Conservation (phyloP, 30 jellyfish, hydroid and myxozoan genomes). For the Pelagia noctiluca region DNA sequence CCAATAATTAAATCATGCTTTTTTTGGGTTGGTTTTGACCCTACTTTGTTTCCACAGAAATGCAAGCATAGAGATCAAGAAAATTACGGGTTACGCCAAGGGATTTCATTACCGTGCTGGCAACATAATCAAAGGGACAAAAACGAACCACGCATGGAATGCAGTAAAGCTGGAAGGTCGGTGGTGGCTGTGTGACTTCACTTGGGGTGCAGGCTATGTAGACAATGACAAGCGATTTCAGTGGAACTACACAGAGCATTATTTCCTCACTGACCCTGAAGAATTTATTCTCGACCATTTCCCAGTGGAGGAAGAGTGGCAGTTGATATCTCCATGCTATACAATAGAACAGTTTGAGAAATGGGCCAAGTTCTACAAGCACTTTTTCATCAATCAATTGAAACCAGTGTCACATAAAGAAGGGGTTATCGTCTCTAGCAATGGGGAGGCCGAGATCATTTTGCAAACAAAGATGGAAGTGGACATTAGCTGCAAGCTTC, state of each 20-base stretch:
- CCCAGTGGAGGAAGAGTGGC: conserved; percentile 83
- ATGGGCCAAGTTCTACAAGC: conserved; percentile 70
- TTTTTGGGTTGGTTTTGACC: too few species aligned
- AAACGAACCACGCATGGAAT: conserved; percentile 85
- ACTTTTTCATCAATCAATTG: conserved; percentile 52
- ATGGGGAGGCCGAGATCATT: conserved; percentile 50
- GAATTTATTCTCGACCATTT: conserved; percentile 78
- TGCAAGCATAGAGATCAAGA: conserved; percentile 48
- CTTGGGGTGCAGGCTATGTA: conserved; percentile 92
- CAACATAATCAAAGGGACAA: conserved; percentile 40
- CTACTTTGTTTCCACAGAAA: neutral
- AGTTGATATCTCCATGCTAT: conserved; percentile 33
- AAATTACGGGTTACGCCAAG: conserved; percentile 70
- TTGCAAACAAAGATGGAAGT: conserved; percentile 22
- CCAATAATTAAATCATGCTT: too few species aligned
- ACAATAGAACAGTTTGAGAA: conserved; percentile 55
- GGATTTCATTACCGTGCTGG: conserved; percentile 72
- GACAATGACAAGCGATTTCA: conserved; percentile 65
- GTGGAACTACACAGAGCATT: conserved; percentile 81
- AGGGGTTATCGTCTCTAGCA: conserved; percentile 44
- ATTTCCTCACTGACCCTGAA: conserved; percentile 83
- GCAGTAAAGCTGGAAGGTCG: conserved; percentile 62
- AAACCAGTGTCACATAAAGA: conserved; percentile 45
- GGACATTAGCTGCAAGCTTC: conserved; percentile 22
- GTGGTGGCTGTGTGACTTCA: conserved; percentile 90